Base-by-base conservation (phyloP, 2,113 vertebrate species). In the Tautogolabrus adspersus region DNA sequence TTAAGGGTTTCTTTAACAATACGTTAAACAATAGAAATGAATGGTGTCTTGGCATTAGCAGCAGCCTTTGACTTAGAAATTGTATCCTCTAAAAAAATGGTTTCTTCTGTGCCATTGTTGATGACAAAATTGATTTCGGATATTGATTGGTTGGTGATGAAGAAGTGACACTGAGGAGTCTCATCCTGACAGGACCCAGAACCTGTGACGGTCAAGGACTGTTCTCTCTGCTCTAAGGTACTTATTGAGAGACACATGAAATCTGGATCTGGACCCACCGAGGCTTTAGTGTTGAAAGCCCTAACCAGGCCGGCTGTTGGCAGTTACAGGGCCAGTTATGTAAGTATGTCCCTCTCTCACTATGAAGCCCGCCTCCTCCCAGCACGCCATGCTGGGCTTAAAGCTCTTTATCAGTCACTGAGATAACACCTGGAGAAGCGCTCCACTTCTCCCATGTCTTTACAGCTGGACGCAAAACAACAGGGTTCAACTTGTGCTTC, bases 351-450 rank as follows among this genome's bases (percentile, higher is more conserved):
- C 75, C 66, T 81, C 65, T 84, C 73, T 75, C 69, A 60, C 47
- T 63, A 19, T 69, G 74, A 34, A 10, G 46, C 79, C 58, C 46
- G 44, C 62, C 66, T 73, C 49, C 68, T 66, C 69, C 40, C 81
- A 65, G 82, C 64, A 79, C 59, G 57, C 70, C 80, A 79, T 30
- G 55, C 82, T 84, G 84, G 30, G 77, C 71, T 40, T 59, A 63
- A 77, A 82, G 77, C 74, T 77, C 64, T 86, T 90, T 86, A 84
- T 91, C 88, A 30, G 62, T 78, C 66, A 75, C 62, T 49, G 66
- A 89, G 88, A 91, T 90, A 88, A 85, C 82, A 85, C 86, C 89
- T 88, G 87, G 77, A 77, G 69, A 79, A 84, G 62, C 10, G 55
- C 56, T 91, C 83, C 71, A 66, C 54, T 82, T 84, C 70, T 15